Evolutionary conservation across 1,140 invertebrate species (phyloP), one percentile per base, ranked within the genome.

Genomic region (Pissodes strobi): DNA sequence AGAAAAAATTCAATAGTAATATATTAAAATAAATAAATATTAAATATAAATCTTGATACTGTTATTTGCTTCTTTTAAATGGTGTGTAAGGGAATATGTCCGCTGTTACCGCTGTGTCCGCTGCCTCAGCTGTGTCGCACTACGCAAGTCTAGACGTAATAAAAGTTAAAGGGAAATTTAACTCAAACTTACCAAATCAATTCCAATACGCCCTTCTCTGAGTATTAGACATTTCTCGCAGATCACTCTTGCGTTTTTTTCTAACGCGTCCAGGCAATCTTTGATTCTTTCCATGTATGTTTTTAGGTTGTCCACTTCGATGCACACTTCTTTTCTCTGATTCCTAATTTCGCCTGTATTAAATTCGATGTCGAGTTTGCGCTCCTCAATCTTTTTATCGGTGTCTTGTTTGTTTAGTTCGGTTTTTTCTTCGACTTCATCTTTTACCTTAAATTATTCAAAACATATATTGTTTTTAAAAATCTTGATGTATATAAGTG

Each of bases 331-430:
- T 75, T 87, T 88, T 61, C 92, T 86, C 76, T 91, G 88, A 2
- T 83, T 79, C 70, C 89, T 82, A n/a, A 95, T 78, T 75, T 95
- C 93, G 9, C 85, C 82, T 72, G 87, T 89, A 69, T 87, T 87
- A 74, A 90, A 93, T 63, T 90, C 86, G 27, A 95, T 87, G 71
- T 95, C 90, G 55, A 88, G 85, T 9, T 94, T 82, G 70, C 92
- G 86, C 79, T 94, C 90, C 72, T 90, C 84, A 1, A 92, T 76
- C n/a, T n/a, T n/a, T n/a, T n/a, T n/a, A n/a, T n/a, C n/a, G n/a
- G n/a, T n/a, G n/a, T n/a, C n/a, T n/a, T n/a, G n/a, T n/a, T n/a
- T n/a, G n/a, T n/a, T n/a, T n/a, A n/a, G n/a, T n/a, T n/a, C n/a
- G n/a, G n/a, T n/a, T n/a, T n/a, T n/a, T n/a, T n/a, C n/a, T n/a